Evolutionary conservation across 2,888 invertebrate species (phyloP), one percentile per base, ranked within the genome.

Genomic region (Spisula solida): DNA sequence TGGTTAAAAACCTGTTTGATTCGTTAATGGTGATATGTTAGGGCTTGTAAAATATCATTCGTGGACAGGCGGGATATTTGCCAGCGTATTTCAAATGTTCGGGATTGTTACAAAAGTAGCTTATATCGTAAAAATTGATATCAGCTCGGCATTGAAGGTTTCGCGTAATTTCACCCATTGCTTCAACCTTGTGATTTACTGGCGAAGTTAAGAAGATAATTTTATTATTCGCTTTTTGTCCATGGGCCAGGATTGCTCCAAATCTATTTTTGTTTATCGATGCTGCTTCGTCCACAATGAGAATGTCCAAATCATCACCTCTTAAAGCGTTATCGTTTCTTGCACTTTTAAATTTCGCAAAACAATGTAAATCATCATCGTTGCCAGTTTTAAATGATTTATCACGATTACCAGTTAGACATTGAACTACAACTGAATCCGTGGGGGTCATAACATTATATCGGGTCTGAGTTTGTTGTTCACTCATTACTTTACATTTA

Each of bases 41-140:
- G 0, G 86, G 86, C 31, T 86, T 86, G 80, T 86, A 86, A 66
- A 86, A 86, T 18, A 81, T 86, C 48, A 86, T 55, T 55, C 80
- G 4, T 20, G 86, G 86, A 86, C 86, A 86, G 1, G 86, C 86
- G 10, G 86, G 81, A 25, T 85, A 55, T 25, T 85, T 85, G 5
- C 78, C 60, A 51, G 85, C 78, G 20, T 85, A 85, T 31, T 85
- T 48, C 51, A 85, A 55, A 29, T 85, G 85, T 4, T 79, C 79
- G 16, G 34, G 55, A 31, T 85, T 85, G 18, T 79, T 48, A 78
- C 85, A 85, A 29, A 85, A 85, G 55, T 85, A 85, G 25, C 48
- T 48, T 1, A 85, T 31, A 1, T 85, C 78, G 41, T 85, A 85
- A 29, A 85, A 51, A 75, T 85, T 85, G 18, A 85, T 85, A 55